Evolutionary conservation across 2,888 invertebrate species (phyloP).

Genomic region (Parnassius glacialis): DNA sequence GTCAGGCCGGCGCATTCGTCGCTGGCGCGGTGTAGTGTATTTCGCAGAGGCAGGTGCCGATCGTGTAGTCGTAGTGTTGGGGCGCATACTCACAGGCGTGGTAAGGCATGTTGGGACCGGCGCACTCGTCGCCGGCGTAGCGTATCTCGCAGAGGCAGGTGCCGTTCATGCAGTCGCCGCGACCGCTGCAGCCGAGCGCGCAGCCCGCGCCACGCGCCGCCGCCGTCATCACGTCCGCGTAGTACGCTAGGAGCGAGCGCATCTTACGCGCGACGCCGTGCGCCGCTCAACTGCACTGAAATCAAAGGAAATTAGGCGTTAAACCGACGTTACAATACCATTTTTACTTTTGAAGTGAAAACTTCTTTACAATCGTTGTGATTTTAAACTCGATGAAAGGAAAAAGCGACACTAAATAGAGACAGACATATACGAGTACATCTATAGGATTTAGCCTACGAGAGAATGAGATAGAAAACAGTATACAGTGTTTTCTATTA

Average conservation of each 20-base stretch:
- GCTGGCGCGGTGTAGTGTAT: slow-evolving; percentile 85
- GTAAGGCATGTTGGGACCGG: slow-evolving; percentile 91
- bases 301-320: slow-evolving; percentile 23
- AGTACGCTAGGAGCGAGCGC: slow-evolving; percentile 74
- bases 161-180: slow-evolving; percentile 95
- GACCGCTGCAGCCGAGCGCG: slow-evolving; percentile 90
- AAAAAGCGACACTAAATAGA: too few relatives aligned
- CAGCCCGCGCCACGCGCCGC: slow-evolving; percentile 79
- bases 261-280: slow-evolving; percentile 62
- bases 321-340: too few relatives aligned
- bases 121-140: slow-evolving; percentile 91
- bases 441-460: too few relatives aligned
- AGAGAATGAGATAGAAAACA: too few relatives aligned
- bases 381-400: too few relatives aligned
- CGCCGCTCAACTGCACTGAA: slow-evolving; percentile 54
- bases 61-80: not conserved
- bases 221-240: slow-evolving; percentile 72
- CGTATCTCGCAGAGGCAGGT: slow-evolving; percentile 95
- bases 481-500: too few relatives aligned
- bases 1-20: slow-evolving; percentile 85
- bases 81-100: slow-evolving; percentile 71
- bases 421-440: too few relatives aligned
- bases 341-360: too few relatives aligned
- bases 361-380: too few relatives aligned
- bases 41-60: too few relatives aligned